These are phyloP conservation scores for Drosophila takahashii DNA, from an alignment of 1,140 invertebrate species.

Conservation along the genomic window DNA sequence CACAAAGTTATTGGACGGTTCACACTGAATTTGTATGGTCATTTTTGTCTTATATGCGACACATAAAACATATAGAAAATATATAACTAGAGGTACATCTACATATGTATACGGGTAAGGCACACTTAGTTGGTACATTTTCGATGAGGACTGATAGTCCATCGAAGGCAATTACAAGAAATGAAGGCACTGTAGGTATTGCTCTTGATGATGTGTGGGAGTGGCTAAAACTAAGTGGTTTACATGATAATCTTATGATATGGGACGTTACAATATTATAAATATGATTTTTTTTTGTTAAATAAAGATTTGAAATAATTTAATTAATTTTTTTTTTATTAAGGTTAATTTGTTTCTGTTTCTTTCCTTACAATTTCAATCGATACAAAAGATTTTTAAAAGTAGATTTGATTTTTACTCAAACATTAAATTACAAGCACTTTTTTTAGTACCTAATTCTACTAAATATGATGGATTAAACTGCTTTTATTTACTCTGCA, in stretches of 20 bases:
- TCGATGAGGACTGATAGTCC: conserved; percentile 25
- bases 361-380: background rate
- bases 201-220: conserved; percentile 39
- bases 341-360: background rate
- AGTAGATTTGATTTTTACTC: background rate
- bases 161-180: conserved; percentile 20
- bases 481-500: too few relatives aligned
- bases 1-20: conserved; percentile 81
- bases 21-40: conserved; percentile 79
- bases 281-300: background rate
- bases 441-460: too few relatives aligned
- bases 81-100: conserved; percentile 22
- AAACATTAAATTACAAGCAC: background rate
- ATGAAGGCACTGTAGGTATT: conserved; percentile 56
- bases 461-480: too few relatives aligned
- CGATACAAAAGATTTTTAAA: background rate
- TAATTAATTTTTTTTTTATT: conserved; percentile 6
- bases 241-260: conserved; percentile 10
- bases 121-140: conserved; percentile 30
- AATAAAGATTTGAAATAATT: conserved; percentile 13
- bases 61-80: conserved; percentile 59
- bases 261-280: conserved; percentile 4
- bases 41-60: conserved; percentile 65
- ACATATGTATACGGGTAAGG: conserved; percentile 24
- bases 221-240: conserved; percentile 10